These are phyloP conservation scores for Willisornis vidua DNA, from an alignment of 2,113 vertebrate species.

Conservation along the genomic window DNA sequence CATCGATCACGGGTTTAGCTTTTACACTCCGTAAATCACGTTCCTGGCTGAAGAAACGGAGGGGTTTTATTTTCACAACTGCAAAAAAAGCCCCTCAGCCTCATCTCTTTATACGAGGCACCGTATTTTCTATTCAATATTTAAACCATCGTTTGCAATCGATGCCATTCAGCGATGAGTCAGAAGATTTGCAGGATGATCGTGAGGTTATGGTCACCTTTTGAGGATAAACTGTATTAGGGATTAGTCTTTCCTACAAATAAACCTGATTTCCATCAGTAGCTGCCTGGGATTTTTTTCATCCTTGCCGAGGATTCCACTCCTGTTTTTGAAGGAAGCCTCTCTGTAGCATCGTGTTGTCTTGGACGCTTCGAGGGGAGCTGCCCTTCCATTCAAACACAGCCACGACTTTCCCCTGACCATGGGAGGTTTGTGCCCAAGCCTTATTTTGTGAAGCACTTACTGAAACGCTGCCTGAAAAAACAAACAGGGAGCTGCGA, in stretches of 20 bases:
- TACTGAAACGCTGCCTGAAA: background rate
- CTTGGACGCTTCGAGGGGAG: background rate
- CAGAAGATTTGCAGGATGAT: background rate
- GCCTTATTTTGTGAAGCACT: background rate
- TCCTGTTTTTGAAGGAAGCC: background rate
- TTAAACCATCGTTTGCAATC: background rate
- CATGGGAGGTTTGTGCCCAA: background rate
- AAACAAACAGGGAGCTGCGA: background rate
- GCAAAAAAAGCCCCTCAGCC: background rate
- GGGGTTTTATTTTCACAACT: background rate
- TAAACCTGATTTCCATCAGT: background rate
- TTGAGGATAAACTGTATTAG: background rate
- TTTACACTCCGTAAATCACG: constrained; percentile 34
- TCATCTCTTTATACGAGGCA: background rate
- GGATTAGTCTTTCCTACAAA: constrained; percentile 2
- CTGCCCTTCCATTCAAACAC: background rate
- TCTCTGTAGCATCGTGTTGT: accelerated
- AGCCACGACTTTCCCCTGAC: background rate
- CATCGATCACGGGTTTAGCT: background rate
- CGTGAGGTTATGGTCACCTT: background rate
- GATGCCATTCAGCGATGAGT: background rate
- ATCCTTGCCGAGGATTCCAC: background rate
- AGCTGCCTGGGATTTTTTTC: background rate
- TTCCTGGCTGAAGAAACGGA: background rate
- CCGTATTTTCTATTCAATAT: background rate